Percentiles rank a stretch among this genome's conserved stretches.
phyloP scores from a whole-genome alignment of 2,888 invertebrate genomes.

The Meganola albula region DNA sequence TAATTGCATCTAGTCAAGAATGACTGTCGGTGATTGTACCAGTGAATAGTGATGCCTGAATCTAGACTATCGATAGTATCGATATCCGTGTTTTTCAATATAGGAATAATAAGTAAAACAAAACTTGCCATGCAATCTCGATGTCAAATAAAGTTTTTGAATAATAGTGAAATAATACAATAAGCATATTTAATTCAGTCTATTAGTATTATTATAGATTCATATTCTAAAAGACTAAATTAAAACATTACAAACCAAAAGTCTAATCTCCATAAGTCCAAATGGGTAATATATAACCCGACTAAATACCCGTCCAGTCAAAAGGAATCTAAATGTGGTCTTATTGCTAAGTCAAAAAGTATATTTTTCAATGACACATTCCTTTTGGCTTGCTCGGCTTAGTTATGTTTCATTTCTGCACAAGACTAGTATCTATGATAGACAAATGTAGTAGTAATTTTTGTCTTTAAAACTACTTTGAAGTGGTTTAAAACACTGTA shows the following conservation, averaged over 20 bases:
- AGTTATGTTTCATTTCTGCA: constrained; percentile 13
- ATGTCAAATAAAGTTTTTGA: constrained; percentile 22
- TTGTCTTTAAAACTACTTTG: too few relatives aligned
- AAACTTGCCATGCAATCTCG: constrained; percentile 30
- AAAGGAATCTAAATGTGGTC: constrained; percentile 32
- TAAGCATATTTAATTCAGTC: constrained; percentile 10
- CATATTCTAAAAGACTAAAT: constrained; percentile 3
- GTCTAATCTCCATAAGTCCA: constrained; percentile 23
- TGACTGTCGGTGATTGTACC: constrained; percentile 12
- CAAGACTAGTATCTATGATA: too few relatives aligned
- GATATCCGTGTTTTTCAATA: constrained; percentile 25
- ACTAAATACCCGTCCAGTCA: constrained; percentile 54
- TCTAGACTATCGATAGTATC: constrained; percentile 7
- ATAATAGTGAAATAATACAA: too few relatives aligned
- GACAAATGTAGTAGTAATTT: too few relatives aligned
- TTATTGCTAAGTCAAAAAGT: constrained; percentile 17
- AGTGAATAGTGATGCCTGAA: neutral
- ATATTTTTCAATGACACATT: constrained; percentile 21
- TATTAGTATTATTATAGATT: constrained; percentile 15
- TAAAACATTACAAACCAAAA: constrained; percentile 13
- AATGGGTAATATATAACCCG: constrained; percentile 34
- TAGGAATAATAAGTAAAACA: constrained; percentile 15
- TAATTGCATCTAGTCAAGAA: constrained; percentile 34
- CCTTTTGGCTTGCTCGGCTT: constrained; percentile 36
- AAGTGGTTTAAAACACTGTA: too few relatives aligned